Evolutionary conservation across 2,113 vertebrate genomes (phyloP).

Genomic region (Sinocyclocheilus anophthalmus): DNA sequence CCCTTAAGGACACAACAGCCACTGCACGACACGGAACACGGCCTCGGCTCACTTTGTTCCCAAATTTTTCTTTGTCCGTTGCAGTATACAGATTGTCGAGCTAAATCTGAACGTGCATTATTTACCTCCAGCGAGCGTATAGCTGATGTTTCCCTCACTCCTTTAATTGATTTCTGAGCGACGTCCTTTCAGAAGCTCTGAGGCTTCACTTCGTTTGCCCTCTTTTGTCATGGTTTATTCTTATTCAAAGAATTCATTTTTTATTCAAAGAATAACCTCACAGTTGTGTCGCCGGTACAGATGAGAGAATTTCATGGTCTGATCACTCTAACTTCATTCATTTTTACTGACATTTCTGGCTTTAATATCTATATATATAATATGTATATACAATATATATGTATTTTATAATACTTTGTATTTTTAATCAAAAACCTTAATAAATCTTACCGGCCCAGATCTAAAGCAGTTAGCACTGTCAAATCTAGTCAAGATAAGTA

Average conservation of each 20-base stretch:
- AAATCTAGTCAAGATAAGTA: neutral
- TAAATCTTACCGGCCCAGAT: neutral
- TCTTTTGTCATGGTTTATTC: neutral
- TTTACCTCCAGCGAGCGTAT: neutral
- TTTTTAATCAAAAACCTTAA: neutral
- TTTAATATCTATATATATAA: neutral
- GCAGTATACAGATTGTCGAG: neutral
- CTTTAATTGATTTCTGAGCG: conserved; percentile 3
- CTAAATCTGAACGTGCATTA: conserved; percentile 18
- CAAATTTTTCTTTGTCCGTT: conserved; percentile 3
- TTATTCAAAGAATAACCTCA: neutral
- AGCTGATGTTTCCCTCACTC: conserved; percentile 14
- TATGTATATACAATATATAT: neutral
- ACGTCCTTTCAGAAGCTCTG: neutral
- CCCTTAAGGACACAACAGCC: neutral
- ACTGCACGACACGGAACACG: neutral
- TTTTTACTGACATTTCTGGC: neutral
- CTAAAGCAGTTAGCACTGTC: neutral
- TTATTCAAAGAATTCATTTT: conserved; percentile 21
- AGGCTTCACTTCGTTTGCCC: neutral
- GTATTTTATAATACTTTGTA: neutral
- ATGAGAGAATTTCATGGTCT: neutral
- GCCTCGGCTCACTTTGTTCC: neutral
- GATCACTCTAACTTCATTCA: neutral
- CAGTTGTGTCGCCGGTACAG: neutral